Conservation (phyloP, 2,113 vertebrate genomes). For the Manacus vitellinus region DNA sequence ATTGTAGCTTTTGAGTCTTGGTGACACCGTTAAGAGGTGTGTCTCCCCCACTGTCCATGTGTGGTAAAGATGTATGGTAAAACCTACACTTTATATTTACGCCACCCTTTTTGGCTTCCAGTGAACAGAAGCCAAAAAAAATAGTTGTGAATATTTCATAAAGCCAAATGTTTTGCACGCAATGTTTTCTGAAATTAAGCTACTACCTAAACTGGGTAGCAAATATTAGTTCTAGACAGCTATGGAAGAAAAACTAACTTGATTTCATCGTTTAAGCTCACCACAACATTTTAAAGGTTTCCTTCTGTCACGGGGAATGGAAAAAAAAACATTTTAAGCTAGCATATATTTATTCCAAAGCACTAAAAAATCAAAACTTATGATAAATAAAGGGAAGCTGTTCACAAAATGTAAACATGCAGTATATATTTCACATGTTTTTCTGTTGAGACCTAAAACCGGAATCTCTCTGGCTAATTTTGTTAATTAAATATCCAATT, state of each 20-base stretch:
- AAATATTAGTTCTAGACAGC: constrained; percentile 58
- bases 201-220: constrained; percentile 36
- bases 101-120: neutral
- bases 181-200: constrained; percentile 33
- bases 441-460: neutral
- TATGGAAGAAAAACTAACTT: constrained; percentile 2
- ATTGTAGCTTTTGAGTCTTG: constrained; percentile 14
- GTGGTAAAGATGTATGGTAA: neutral
- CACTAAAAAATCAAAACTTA: constrained; percentile 28
- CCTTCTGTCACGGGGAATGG: constrained; percentile 31
- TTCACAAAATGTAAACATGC: constrained; percentile 10
- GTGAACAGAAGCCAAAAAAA: constrained; percentile 11
- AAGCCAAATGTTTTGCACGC: neutral
- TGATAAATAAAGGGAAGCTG: constrained; percentile 30
- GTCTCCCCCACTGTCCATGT: neutral
- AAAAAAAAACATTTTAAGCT: neutral
- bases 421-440: constrained; percentile 35
- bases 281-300: constrained; percentile 53
- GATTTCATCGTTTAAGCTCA: constrained; percentile 39
- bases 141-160: constrained; percentile 2
- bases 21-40: neutral
- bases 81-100: neutral
- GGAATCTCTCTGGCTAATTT: constrained; percentile 34
- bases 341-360: constrained; percentile 9
- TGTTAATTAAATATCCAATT: constrained; percentile 41